Evolutionary conservation across 2,113 vertebrate species (phyloP), one percentile per base, ranked within the genome.

Genomic region (Dipodomys spectabilis): DNA sequence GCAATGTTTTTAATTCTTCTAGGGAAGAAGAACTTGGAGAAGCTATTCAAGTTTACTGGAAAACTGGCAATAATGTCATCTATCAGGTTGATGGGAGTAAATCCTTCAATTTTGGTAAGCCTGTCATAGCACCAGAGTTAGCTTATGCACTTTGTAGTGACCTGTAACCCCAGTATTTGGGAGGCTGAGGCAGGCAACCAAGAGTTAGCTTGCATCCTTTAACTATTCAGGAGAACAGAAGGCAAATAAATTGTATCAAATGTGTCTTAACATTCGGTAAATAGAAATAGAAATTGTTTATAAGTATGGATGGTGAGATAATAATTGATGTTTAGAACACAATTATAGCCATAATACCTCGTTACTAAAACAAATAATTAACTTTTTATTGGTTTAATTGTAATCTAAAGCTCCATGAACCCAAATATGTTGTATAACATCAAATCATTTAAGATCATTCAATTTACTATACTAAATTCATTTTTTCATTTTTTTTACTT

Each of bases 91-190:
- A 99, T 94, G 98, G 99, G 4, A 98, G 97, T 65, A 99, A 98
- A 96, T 98, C 97, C 16, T 99, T 99, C 94, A 98, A 35, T 94
- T 99, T 99, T 60, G 99, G 99, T 99, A 98, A 97, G 97, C 19
- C 85, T 92, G 19, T 62, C 35, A 71, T 35, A 71, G 30, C 19
- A 65, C 90, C 20, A 64, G 72, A 60, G 27, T 88, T 71, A 86
- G 39, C 23, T 23, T 27, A 0, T 49, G 28, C 20, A 0, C 0
- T 12, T 12, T 22, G 2, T 45, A 5, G 27, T 45, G 18, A 22
- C 30, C 57, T 49, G 27, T 27, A 7, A 18, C 65, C 60, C 39
- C 60, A 64, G 71, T 19, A 15, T 18, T 44, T 68, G 8, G 19
- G 18, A 53, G 28, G 9, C 67, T 86, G 32, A 77, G 23, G 39